phyloP scores from a whole-genome alignment of 2,113 vertebrate genomes.

The Petaurus breviceps region DNA sequence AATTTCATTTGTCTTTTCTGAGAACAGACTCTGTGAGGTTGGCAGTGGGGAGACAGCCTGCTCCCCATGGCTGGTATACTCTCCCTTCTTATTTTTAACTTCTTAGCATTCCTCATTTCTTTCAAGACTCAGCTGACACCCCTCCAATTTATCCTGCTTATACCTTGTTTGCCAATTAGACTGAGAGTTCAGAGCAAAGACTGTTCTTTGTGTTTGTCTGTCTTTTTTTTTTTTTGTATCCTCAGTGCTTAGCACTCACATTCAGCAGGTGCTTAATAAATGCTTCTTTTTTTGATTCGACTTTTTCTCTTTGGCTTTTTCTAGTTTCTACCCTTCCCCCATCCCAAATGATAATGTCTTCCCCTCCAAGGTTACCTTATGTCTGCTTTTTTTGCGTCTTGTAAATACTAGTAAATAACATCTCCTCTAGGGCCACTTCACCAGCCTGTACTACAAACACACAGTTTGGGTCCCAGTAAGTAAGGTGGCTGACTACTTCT shows the following conservation, averaged over 20 bases:
- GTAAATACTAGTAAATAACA: neutral
- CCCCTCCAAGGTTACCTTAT: neutral
- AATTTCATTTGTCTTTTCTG: no score
- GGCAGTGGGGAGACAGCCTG: neutral
- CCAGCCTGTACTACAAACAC: neutral
- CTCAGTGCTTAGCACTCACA: neutral
- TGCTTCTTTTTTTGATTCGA: neutral
- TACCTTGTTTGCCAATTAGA: neutral
- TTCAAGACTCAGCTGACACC: neutral
- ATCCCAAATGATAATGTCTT: neutral
- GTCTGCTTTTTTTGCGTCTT: neutral
- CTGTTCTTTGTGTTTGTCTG: neutral
- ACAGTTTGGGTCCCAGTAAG: neutral
- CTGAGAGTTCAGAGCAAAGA: neutral
- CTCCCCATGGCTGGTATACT: neutral
- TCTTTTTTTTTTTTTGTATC: neutral
- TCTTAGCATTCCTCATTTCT: neutral
- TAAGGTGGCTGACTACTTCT: neutral
- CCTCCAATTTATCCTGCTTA: neutral
- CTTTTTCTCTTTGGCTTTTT: neutral
- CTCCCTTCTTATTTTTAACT: neutral
- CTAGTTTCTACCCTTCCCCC: neutral
- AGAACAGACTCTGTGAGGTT: no score
- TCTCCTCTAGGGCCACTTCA: neutral
- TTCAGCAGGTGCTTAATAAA: neutral